Percentiles rank a stretch among this genome's conserved stretches.
These are phyloP conservation scores for Pheosia gnoma DNA, from an alignment of 2,888 invertebrate genomes.

Conservation along the genomic window DNA sequence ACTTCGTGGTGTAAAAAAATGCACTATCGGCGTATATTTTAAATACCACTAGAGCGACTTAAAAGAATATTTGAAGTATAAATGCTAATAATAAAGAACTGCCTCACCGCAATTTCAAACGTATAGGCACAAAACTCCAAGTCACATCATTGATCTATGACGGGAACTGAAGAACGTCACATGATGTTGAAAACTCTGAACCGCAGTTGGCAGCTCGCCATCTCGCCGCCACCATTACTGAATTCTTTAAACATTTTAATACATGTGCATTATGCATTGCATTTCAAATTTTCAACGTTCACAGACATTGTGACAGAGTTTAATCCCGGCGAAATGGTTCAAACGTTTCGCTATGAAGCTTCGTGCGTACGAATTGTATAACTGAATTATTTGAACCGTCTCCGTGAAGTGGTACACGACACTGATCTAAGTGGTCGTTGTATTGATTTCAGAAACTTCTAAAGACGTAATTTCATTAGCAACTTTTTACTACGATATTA, in stretches of 20 bases:
- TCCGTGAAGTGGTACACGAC: constrained; percentile 16
- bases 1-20: too few species aligned
- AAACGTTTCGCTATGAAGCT: constrained; percentile 40
- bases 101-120: constrained; percentile 12
- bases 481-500: too few species aligned
- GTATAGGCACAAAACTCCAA: constrained; percentile 15
- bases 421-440: not conserved
- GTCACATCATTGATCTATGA: not conserved
- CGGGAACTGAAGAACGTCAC: not conserved
- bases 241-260: constrained; percentile 74
- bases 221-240: constrained; percentile 53
- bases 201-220: constrained; percentile 60
- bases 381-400: not conserved
- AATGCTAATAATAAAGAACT: not conserved
- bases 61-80: too few species aligned
- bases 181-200: constrained; percentile 50
- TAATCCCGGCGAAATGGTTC: constrained; percentile 51
- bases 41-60: too few species aligned
- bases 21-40: too few species aligned
- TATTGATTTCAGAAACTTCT: not conserved
- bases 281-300: constrained; percentile 54
- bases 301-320: constrained; percentile 56
- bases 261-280: constrained; percentile 67
- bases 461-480: too few species aligned
- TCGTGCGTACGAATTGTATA: constrained; percentile 27